Conservation (phyloP, 30 jellyfish, hydroid and myxozoan genomes). For the Aurelia aurita complex sp. Pacific region DNA sequence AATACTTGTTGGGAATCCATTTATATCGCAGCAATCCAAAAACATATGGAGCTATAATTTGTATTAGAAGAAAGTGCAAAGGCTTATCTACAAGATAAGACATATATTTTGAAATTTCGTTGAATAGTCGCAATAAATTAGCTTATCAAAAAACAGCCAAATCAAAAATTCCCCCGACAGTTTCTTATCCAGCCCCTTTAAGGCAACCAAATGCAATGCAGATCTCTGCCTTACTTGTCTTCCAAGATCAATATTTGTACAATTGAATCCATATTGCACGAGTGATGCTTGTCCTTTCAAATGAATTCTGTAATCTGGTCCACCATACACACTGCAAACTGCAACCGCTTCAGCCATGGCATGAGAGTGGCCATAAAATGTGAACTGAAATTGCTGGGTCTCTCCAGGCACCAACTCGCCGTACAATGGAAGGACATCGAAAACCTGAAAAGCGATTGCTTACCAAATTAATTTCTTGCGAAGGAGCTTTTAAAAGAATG, state of each 20-base stretch:
- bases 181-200: too few relatives aligned
- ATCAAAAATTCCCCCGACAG: too few relatives aligned
- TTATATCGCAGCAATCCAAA: too few relatives aligned
- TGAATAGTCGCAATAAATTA: too few relatives aligned
- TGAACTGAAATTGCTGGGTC: slow-evolving; percentile 90
- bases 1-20: too few relatives aligned
- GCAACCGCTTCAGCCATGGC: slow-evolving; percentile 92
- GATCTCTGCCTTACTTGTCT: slow-evolving; percentile 62
- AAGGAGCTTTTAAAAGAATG: too few relatives aligned
- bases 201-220: too few relatives aligned
- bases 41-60: too few relatives aligned
- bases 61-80: too few relatives aligned
- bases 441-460: slow-evolving; percentile 49
- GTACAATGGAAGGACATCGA: slow-evolving; percentile 91
- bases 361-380: slow-evolving; percentile 93
- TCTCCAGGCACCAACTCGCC: slow-evolving; percentile 93
- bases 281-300: slow-evolving; percentile 96
- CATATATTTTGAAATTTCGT: too few relatives aligned
- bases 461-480: not conserved
- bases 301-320: slow-evolving; percentile 89
- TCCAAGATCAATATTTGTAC: slow-evolving; percentile 75
- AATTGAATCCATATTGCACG: slow-evolving; percentile 58
- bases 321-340: slow-evolving; percentile 89
- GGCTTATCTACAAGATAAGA: too few relatives aligned
- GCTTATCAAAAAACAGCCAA: too few relatives aligned